Evolutionary conservation across 2,113 vertebrate genomes (phyloP).

Genomic region (Microtus ochrogaster): DNA sequence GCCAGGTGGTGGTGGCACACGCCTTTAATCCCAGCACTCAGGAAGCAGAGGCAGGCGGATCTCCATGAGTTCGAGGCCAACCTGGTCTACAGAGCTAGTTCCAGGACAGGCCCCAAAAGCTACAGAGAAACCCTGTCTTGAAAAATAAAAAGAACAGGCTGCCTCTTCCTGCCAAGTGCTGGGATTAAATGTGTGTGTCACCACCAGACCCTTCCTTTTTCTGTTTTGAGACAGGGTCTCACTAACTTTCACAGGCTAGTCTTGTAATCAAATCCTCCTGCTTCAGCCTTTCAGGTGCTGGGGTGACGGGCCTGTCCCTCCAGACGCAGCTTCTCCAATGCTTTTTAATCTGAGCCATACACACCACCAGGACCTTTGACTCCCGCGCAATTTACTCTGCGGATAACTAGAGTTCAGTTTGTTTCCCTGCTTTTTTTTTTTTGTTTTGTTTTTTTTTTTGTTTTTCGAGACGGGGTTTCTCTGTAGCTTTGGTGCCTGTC

Average conservation of each 20-base stretch:
- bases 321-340: background rate
- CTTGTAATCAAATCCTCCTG: background rate
- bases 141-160: too few species aligned
- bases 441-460: background rate
- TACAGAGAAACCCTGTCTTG: too few species aligned
- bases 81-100: too few species aligned
- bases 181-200: background rate
- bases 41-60: too few species aligned
- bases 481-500: too few species aligned
- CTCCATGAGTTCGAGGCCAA: too few species aligned
- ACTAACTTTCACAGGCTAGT: background rate
- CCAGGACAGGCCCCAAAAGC: too few species aligned
- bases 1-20: too few species aligned
- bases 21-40: too few species aligned
- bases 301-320: background rate
- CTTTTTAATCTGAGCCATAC: background rate
- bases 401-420: background rate
- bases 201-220: background rate
- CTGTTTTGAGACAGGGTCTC: background rate
- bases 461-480: too few species aligned
- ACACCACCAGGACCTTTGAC: background rate
- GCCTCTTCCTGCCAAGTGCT: background rate
- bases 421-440: background rate
- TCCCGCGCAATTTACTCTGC: background rate
- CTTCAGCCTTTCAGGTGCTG: background rate